Percentiles rank a stretch among this genome's conserved stretches.
Evolutionary conservation across 2,113 vertebrate genomes (phyloP).

Genomic region (Cairina moschata): DNA sequence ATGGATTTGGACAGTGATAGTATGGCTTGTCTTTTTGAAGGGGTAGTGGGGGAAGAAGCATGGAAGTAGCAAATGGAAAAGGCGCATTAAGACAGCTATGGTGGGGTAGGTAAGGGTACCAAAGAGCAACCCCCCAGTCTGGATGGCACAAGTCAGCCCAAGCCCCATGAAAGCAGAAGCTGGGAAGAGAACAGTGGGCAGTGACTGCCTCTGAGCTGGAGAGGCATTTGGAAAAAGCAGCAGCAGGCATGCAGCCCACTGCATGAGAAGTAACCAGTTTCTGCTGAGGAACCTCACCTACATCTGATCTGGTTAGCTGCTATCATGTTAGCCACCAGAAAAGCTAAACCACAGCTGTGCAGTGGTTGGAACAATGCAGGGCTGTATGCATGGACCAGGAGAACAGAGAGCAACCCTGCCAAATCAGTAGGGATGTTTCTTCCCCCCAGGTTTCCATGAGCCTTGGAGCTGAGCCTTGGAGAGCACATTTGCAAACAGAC

Average conservation of each 20-base stretch:
- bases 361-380: not conserved
- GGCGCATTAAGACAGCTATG: not conserved
- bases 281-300: not conserved
- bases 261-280: not conserved
- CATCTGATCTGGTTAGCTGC: not conserved
- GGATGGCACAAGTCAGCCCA: not conserved
- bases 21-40: not conserved
- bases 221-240: not conserved
- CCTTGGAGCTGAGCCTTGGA: not conserved
- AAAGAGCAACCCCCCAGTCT: not conserved
- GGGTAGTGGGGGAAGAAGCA: not conserved
- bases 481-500: not conserved
- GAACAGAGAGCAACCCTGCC: not conserved
- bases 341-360: not conserved
- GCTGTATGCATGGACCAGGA: not conserved
- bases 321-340: not conserved
- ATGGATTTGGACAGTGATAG: not conserved
- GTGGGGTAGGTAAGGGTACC: not conserved
- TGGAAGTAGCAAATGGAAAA: not conserved
- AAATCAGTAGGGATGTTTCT: not conserved
- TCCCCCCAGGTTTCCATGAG: fast-evolving
- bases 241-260: fast-evolving
- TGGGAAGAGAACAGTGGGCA: not conserved
- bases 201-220: not conserved
- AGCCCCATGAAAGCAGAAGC: not conserved